These are phyloP conservation scores for Octodon degus DNA, from an alignment of 2,113 vertebrate species.

Conservation along the genomic window DNA sequence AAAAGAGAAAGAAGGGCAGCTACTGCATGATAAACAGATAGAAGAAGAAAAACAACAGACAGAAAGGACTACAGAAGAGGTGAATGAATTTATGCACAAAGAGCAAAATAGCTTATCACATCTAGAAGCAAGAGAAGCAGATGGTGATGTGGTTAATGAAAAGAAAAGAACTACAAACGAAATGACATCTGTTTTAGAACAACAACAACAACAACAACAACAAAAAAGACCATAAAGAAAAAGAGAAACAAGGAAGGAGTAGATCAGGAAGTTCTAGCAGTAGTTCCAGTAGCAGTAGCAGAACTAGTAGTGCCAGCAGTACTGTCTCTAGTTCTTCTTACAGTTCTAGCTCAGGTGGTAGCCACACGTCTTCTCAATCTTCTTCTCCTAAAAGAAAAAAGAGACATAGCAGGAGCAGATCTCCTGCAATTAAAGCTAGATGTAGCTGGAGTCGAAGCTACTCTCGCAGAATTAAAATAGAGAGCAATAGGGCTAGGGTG, in stretches of 20 bases:
- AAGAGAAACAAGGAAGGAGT: constrained; percentile 89
- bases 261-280: constrained; percentile 92
- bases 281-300: constrained; percentile 91
- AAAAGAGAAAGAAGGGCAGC: constrained; percentile 95
- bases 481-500: constrained; percentile 88
- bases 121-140: constrained; percentile 93
- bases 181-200: constrained; percentile 86
- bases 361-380: constrained; percentile 92
- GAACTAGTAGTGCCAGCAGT: constrained; percentile 93
- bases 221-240: constrained; percentile 90
- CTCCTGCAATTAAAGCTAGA: constrained; percentile 87
- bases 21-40: constrained; percentile 93
- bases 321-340: constrained; percentile 93
- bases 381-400: constrained; percentile 94
- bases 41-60: constrained; percentile 95
- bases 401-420: constrained; percentile 90
- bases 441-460: constrained; percentile 92
- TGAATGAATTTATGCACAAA: constrained; percentile 91
- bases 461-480: constrained; percentile 87
- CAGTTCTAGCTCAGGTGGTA: constrained; percentile 94
- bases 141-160: constrained; percentile 89
- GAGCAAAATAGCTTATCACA: constrained; percentile 91
- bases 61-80: constrained; percentile 93
- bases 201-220: constrained; percentile 78
- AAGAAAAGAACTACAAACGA: constrained; percentile 94